Base-by-base conservation (phyloP, 2,888 invertebrate species). In the Argyresthia goedartella region DNA sequence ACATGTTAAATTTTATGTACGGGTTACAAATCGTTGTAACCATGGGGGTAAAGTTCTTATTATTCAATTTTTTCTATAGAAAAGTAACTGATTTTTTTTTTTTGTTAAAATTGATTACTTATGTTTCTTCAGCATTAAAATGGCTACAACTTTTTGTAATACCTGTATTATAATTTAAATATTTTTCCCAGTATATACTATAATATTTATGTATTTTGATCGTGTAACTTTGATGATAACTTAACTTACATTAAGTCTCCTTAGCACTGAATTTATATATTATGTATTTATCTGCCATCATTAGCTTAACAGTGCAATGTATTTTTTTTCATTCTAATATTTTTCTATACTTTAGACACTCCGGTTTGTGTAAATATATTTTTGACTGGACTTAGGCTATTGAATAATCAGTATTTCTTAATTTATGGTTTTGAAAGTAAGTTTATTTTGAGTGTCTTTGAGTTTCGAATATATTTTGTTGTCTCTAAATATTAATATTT, bases 401-500 rank as follows among this genome's bases (percentile, higher is more conserved):
- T 64, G 59, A 74, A 77, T 72, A 79, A 85, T 69, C 85, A 85
- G 85, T 85, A 85, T 85, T 86, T 72, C 72, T 69, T 85, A 85
- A 86, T 84, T 86, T 86, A 86, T 86, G 70, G 71, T 76, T 81
- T 35, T 49, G 71, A 50, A 73, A 78, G 62, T 85, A 82, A 82
- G 81, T 69, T 76, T 69, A 72, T 76, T 80, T 77, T 72, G 69
- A 65, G 78, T 80, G 76, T 76, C 73, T 81, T n/a, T 81, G 76
- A 74, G 70, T 52, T 52, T 41, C 25, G 73, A 77, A 68, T 73
- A 80, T 72, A 80, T 85, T 85, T 81, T 84, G 85, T 86, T 85
- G 79, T 77, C 77, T 80, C 78, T 79, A 65, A 77, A 42, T 33
- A 82, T 81, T 85, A 84, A 82, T 84, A 84, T 85, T 85, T 85